These are phyloP conservation scores for Sardinella longiceps DNA, from an alignment of 2,797 vertebrate species.

Conservation along the genomic window DNA sequence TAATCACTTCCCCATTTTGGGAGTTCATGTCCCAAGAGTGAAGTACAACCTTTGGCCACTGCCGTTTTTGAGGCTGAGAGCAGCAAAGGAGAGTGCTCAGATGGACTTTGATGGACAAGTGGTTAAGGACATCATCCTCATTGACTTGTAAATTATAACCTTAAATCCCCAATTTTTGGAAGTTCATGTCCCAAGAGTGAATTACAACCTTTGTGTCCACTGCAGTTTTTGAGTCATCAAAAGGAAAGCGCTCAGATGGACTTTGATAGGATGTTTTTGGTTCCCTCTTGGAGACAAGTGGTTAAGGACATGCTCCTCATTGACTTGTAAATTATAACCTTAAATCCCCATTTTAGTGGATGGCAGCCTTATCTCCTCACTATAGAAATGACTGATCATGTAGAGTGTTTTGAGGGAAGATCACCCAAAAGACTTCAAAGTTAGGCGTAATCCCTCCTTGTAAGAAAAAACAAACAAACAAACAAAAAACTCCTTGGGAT, in stretches of 20 bases:
- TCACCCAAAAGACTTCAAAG: not conserved
- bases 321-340: not conserved
- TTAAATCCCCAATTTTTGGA: not conserved
- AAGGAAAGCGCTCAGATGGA: too few relatives aligned
- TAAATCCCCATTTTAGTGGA: not conserved
- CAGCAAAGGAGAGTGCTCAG: too few relatives aligned
- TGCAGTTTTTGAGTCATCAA: too few relatives aligned
- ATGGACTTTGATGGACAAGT: not conserved
- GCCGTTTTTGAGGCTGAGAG: not conserved
- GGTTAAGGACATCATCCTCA: not conserved
- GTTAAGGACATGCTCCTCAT: not conserved
- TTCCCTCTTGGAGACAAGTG: not conserved
- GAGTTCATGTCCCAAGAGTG: not conserved
- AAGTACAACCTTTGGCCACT: not conserved
- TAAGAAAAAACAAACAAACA: too few relatives aligned
- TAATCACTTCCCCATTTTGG: constrained; percentile 33
- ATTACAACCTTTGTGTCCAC: not conserved
- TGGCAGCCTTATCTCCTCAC: not conserved
- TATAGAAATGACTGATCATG: not conserved
- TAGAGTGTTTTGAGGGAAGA: not conserved
- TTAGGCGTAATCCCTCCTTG: not conserved
- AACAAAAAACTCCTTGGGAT: too few relatives aligned
- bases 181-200: too few relatives aligned
- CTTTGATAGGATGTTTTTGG: not conserved
- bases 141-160: not conserved